phyloP scores from a whole-genome alignment of 2,797 vertebrate genomes.

The Tauraco hartlaubi region DNA sequence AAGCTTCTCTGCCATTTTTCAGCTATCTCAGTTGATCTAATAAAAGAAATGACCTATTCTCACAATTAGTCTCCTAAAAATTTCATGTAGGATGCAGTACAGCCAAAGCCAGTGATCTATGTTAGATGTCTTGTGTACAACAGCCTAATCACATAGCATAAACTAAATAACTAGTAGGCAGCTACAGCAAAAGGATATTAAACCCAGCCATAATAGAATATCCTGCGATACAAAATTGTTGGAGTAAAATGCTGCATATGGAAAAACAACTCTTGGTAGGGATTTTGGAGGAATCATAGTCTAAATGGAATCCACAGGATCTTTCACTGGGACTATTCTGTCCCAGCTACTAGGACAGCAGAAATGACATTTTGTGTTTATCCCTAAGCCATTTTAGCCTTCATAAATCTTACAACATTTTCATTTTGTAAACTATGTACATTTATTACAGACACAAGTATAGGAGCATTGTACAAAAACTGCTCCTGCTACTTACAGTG shows the following conservation, averaged over 20 bases:
- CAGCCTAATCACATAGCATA: neutral
- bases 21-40: neutral
- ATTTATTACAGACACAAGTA: neutral
- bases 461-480: neutral
- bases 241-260: neutral
- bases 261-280: neutral
- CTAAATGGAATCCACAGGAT: neutral
- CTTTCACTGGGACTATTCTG: neutral
- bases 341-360: neutral
- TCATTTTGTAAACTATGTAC: fast-evolving
- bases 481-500: slow-evolving; percentile 83
- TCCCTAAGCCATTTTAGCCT: neutral
- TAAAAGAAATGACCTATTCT: neutral
- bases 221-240: neutral
- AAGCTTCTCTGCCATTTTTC: neutral
- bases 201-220: neutral
- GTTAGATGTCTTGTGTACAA: neutral
- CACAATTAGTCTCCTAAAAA: neutral
- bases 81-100: neutral
- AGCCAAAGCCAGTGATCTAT: neutral
- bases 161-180: neutral
- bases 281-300: neutral
- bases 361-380: neutral
- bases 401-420: neutral
- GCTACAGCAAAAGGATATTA: neutral